phyloP scores from a whole-genome alignment of 1,140 invertebrate genomes.

The Micrasema longulum region DNA sequence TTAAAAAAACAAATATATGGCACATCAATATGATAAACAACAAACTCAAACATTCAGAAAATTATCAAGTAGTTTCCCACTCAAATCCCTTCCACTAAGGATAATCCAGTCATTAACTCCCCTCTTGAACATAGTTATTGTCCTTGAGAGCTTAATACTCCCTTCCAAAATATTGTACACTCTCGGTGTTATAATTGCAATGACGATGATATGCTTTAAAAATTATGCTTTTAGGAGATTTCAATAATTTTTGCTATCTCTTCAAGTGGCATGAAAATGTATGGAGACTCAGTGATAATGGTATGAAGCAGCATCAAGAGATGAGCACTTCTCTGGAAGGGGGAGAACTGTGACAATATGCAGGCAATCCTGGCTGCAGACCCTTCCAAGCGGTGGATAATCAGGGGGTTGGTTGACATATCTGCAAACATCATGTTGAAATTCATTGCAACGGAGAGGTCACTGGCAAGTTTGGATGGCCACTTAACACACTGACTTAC shows the following conservation, averaged over 20 bases:
- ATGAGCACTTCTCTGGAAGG: neutral
- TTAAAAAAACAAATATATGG: too few species aligned
- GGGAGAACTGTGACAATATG: constrained; percentile 6
- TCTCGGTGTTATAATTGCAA: neutral
- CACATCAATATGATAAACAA: too few species aligned
- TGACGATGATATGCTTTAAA: too few species aligned
- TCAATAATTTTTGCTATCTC: neutral
- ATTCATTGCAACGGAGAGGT: too few species aligned
- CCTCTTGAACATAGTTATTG: too few species aligned
- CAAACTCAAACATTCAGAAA: too few species aligned
- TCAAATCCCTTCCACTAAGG: too few species aligned
- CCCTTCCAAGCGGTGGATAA: neutral
- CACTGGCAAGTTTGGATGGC: too few species aligned
- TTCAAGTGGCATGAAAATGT: neutral
- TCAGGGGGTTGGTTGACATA: neutral
- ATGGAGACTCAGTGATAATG: neutral
- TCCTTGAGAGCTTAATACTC: too few species aligned
- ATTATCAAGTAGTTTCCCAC: too few species aligned
- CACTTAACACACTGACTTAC: too few species aligned
- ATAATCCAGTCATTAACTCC: neutral
- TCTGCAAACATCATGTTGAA: neutral
- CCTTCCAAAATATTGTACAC: neutral
- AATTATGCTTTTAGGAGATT: neutral
- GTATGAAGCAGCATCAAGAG: constrained; percentile 9
- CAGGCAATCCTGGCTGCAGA: constrained; percentile 3